Evolutionary conservation across 2,797 vertebrate species (phyloP).

Genomic region (Denticeps clupeoides): DNA sequence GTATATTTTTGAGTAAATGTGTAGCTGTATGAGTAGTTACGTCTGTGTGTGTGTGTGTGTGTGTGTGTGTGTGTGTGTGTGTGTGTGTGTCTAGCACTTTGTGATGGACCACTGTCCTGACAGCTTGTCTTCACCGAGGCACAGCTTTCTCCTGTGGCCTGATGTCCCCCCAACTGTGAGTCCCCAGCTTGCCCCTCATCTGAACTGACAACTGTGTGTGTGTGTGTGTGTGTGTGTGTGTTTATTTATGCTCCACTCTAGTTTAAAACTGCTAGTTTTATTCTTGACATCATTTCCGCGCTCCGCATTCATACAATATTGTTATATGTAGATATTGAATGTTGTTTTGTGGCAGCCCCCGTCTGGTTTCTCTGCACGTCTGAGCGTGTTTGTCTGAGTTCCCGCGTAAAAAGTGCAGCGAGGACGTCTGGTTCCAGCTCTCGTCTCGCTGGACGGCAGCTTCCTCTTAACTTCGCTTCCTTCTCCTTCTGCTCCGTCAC

Average conservation of each 20-base stretch:
- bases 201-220: background rate
- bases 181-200: slow-evolving; percentile 8
- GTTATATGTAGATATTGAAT: no score
- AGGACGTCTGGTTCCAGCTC: background rate
- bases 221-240: slow-evolving; percentile 5
- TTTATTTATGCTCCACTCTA: background rate
- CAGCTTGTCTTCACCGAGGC: slow-evolving; percentile 8
- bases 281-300: background rate
- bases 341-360: slow-evolving; percentile 4
- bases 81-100: background rate
- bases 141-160: slow-evolving; percentile 1
- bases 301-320: background rate
- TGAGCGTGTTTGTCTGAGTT: background rate
- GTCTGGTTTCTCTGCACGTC: slow-evolving; percentile 9
- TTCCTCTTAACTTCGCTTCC: background rate
- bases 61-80: slow-evolving; percentile 5
- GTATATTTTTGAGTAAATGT: background rate
- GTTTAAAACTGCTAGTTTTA: no score
- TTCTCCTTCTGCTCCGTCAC: slow-evolving; percentile 5
- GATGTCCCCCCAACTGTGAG: slow-evolving; percentile 18
- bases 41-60: slow-evolving; percentile 7
- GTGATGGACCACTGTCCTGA: slow-evolving; percentile 3
- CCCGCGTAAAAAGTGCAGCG: no score
- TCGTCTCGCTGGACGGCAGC: background rate
- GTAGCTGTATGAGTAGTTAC: background rate